These are phyloP conservation scores for Tetrao urogallus DNA, from an alignment of 2,113 vertebrate genomes.

Conservation along the genomic window DNA sequence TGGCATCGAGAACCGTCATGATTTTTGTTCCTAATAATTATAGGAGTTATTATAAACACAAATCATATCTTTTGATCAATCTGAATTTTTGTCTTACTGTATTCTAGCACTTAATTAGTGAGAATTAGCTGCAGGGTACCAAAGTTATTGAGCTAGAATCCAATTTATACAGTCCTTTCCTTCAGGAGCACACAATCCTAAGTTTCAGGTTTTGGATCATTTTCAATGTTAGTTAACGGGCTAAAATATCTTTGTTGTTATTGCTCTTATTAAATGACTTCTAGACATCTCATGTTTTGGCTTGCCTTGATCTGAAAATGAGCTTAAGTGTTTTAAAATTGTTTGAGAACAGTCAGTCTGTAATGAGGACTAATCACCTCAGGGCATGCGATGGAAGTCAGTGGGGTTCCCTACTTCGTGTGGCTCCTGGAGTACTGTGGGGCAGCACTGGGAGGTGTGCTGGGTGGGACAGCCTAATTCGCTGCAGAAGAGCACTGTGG, in stretches of 20 bases:
- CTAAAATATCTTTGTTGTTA: background rate
- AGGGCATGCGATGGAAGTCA: slow-evolving; percentile 25
- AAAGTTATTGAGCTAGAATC: slow-evolving; percentile 24
- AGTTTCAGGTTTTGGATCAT: slow-evolving; percentile 6
- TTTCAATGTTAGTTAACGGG: slow-evolving; percentile 5
- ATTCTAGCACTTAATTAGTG: slow-evolving; percentile 47
- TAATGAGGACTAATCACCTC: slow-evolving; percentile 33
- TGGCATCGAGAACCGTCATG: background rate
- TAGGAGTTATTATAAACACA: background rate
- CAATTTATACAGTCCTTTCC: slow-evolving; percentile 30
- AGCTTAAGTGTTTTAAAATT: slow-evolving; percentile 32
- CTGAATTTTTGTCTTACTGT: slow-evolving; percentile 24
- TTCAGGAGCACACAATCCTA: background rate
- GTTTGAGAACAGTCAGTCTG: slow-evolving; percentile 7
- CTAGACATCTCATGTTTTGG: slow-evolving; percentile 34
- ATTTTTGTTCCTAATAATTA: slow-evolving; percentile 29
- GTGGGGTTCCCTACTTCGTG: background rate
- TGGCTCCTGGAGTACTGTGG: background rate
- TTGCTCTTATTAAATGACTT: slow-evolving; percentile 9
- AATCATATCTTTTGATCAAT: slow-evolving; percentile 46
- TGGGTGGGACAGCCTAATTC: background rate
- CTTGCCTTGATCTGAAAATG: slow-evolving; percentile 47
- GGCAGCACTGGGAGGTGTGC: background rate
- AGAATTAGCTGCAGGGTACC: slow-evolving; percentile 35
- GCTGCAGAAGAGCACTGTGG: background rate